A percentile compares a stretch with the other conserved stretches of the same genome.
Conservation (phyloP, 2,888 invertebrate species). For the Melanchra persicariae region DNA sequence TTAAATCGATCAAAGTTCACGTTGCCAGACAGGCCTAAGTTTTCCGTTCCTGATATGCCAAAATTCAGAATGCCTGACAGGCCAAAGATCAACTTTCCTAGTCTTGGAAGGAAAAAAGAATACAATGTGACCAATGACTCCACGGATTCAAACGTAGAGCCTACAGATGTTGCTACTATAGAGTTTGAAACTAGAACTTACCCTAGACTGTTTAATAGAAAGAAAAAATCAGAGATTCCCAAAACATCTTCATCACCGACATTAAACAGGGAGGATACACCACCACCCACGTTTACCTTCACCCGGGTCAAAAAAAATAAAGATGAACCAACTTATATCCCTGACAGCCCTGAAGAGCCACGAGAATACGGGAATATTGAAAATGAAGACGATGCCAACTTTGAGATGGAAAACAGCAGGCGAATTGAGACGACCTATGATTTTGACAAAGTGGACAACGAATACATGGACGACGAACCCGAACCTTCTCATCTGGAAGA, state of each 20-base stretch:
- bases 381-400: constrained; percentile 75
- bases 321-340: constrained; percentile 82
- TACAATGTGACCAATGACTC: constrained; percentile 79
- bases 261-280: constrained; percentile 90
- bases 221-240: constrained; percentile 84
- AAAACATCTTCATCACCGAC: constrained; percentile 90
- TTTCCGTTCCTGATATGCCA: constrained; percentile 89
- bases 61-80: constrained; percentile 91
- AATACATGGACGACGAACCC: constrained; percentile 90
- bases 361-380: constrained; percentile 88
- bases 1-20: constrained; percentile 91
- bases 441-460: constrained; percentile 90
- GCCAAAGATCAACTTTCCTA: constrained; percentile 92
- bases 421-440: constrained; percentile 86
- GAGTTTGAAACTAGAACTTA: constrained; percentile 94
- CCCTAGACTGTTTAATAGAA: constrained; percentile 92
- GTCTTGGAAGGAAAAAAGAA: constrained; percentile 90
- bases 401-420: constrained; percentile 82
- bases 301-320: constrained; percentile 92
- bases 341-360: constrained; percentile 85
- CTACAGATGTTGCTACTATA: constrained; percentile 90
- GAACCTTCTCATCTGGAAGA: constrained; percentile 72
- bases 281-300: constrained; percentile 92
- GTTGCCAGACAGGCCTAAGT: constrained; percentile 91
- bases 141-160: constrained; percentile 81